phyloP scores from a whole-genome alignment of 1,140 invertebrate species.

The Trachymyrmex septentrionalis region DNA sequence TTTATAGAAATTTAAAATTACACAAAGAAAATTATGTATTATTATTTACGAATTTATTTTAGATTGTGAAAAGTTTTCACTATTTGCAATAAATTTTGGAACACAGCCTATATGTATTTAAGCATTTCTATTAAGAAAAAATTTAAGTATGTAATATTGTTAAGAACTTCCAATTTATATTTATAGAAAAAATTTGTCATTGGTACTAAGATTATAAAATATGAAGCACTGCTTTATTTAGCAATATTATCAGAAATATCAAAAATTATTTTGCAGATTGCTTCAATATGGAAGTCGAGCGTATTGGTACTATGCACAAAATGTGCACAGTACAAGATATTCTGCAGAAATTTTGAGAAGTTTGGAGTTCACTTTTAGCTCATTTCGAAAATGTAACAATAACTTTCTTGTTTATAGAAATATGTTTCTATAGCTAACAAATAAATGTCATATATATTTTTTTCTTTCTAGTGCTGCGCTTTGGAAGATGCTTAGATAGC shows the following conservation, averaged over 20 bases:
- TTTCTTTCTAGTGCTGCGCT: slow-evolving; percentile 91
- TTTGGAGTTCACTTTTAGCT: slow-evolving; percentile 90
- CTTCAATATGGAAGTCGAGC: slow-evolving; percentile 90
- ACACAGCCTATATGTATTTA: too few species aligned
- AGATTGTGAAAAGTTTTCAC: too few species aligned
- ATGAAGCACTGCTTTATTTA: background rate
- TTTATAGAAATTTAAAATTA: background rate
- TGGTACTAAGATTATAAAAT: background rate
- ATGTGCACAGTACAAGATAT: slow-evolving; percentile 84
- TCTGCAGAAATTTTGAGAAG: slow-evolving; percentile 89
- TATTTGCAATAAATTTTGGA: too few species aligned
- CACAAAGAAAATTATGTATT: background rate
- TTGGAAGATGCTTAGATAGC: slow-evolving; percentile 94
- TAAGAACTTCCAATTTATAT: background rate
- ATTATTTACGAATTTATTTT: too few species aligned
- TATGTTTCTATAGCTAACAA: background rate
- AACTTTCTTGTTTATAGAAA: slow-evolving; percentile 45
- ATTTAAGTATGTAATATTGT: too few species aligned
- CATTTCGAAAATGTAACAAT: slow-evolving; percentile 90
- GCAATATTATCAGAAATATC: slow-evolving; percentile 25
- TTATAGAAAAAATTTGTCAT: background rate
- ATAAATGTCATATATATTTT: slow-evolving; percentile 15
- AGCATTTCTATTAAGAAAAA: background rate
- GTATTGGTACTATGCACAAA: slow-evolving; percentile 89
- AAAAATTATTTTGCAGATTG: slow-evolving; percentile 84